A percentile compares a stretch with the other conserved stretches of the same genome.
phyloP scores from a whole-genome alignment of 2,113 vertebrate species.

The Engystomops pustulosus region DNA sequence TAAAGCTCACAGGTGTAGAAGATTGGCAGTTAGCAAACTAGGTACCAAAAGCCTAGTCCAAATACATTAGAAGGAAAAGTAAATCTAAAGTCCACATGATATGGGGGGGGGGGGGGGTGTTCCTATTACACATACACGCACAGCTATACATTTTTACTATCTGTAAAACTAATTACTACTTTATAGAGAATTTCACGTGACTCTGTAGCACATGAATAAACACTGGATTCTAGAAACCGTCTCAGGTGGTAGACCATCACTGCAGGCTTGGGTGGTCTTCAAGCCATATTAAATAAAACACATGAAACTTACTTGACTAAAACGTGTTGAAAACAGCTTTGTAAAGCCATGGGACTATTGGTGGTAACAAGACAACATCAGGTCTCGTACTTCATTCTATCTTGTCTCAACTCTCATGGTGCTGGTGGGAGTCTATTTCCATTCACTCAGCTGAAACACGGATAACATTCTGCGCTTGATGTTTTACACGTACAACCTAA shows the following conservation, averaged over 20 bases:
- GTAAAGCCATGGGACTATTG: constrained; percentile 1
- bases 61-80: no score
- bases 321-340: constrained; percentile 21
- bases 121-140: no score
- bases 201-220: background rate
- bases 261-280: constrained; percentile 14
- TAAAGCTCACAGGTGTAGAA: no score
- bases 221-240: background rate
- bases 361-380: constrained; percentile 18
- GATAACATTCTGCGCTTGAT: constrained; percentile 22
- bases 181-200: background rate
- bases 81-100: no score
- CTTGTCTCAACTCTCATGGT: background rate
- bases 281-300: background rate
- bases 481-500: constrained; percentile 31
- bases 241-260: background rate
- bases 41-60: no score
- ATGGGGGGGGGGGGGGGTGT: no score
- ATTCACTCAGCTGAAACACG: background rate
- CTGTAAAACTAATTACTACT: background rate
- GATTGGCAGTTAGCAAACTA: no score
- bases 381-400: background rate
- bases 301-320: background rate
- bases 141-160: background rate
- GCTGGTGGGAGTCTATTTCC: constrained; percentile 33